Evolutionary conservation across 64 coral and sea anemone species (phyloP).

Genomic region (Cladopsammia gracilis): DNA sequence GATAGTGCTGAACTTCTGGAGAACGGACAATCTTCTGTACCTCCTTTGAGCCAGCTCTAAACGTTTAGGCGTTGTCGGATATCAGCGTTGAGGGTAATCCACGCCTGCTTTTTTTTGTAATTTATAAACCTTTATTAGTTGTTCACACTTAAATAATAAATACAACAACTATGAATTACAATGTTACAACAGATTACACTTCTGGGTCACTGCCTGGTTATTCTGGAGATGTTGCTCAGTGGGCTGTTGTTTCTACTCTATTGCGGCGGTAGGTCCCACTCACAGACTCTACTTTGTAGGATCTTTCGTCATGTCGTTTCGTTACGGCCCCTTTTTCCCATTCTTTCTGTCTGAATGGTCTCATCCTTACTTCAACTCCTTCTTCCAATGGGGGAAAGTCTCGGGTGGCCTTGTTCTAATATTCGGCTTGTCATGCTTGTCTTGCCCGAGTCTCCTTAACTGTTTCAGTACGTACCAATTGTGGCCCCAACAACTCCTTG

Average conservation of each 20-base stretch:
- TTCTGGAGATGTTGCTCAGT: no score
- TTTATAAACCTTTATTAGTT: no score
- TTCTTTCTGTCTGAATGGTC: constrained; percentile 27
- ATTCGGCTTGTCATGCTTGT: constrained; percentile 25
- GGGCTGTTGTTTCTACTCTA: background rate
- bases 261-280: constrained; percentile 5
- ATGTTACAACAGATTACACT: no score
- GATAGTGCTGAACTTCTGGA: no score
- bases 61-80: no score
- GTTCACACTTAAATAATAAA: no score
- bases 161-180: no score
- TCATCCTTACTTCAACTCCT: constrained; percentile 58
- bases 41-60: no score
- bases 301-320: constrained; percentile 7
- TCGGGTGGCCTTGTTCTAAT: constrained; percentile 52
- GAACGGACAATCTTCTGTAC: no score
- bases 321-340: constrained; percentile 4
- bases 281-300: constrained; percentile 21
- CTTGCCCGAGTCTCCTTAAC: background rate
- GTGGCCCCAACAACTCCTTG: constrained; percentile 1
- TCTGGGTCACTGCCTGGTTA: no score
- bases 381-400: constrained; percentile 47
- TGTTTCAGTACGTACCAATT: background rate
- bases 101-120: no score
- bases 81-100: no score